Conservation (phyloP, 92 coral and sea anemone genomes). For the Actinernus sp. region DNA sequence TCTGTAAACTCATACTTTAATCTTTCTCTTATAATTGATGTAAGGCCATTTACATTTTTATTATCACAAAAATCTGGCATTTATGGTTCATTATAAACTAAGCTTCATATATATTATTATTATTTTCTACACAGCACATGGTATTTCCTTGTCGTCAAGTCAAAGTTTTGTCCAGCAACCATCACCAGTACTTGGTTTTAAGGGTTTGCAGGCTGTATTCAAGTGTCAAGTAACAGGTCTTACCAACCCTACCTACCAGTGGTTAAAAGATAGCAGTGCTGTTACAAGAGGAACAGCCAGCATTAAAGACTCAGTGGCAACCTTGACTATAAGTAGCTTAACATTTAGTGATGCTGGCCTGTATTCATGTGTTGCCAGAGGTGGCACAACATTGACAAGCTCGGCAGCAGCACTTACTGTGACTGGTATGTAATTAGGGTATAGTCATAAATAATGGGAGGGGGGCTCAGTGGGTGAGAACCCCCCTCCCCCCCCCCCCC, state of each 20-base stretch:
- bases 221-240: slow-evolving; percentile 50
- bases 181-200: slow-evolving; percentile 10
- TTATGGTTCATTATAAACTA: no score
- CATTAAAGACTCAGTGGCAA: slow-evolving; percentile 10
- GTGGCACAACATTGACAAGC: neutral
- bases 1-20: no score
- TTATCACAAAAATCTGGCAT: no score
- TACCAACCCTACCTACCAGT: slow-evolving; percentile 38
- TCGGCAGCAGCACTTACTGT: slow-evolving; percentile 40
- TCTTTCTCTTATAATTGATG: no score
- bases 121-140: neutral
- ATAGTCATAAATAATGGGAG: no score
- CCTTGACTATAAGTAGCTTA: slow-evolving; percentile 17
- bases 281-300: slow-evolving; percentile 47
- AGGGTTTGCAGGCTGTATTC: slow-evolving; percentile 14
- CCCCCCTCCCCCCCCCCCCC: no score
- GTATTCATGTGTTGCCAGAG: slow-evolving; percentile 52
- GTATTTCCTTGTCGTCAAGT: neutral
- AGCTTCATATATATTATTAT: no score
- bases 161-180: slow-evolving; percentile 45
- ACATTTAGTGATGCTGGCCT: slow-evolving; percentile 54
- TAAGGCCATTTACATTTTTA: no score
- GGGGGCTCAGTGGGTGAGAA: no score
- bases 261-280: slow-evolving; percentile 62
- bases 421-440: slow-evolving; percentile 28